Percentiles rank a stretch among this genome's conserved stretches.
Evolutionary conservation across 2,113 vertebrate species (phyloP).

Genomic region (Platysternon megacephalum): DNA sequence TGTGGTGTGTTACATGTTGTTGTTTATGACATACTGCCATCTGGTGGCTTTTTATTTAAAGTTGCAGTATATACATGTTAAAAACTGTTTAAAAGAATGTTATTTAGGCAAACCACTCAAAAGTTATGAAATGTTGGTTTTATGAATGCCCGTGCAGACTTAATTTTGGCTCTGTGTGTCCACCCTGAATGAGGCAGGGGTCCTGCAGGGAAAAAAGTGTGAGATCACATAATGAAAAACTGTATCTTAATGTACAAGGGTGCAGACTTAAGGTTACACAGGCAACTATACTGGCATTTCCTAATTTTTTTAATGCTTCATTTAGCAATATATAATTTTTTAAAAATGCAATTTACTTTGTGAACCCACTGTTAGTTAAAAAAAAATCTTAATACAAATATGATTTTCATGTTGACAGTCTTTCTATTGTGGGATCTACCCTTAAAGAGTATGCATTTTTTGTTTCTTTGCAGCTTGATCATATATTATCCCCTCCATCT

Average conservation of each 20-base stretch:
- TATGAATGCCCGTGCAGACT: neutral
- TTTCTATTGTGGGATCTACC: neutral
- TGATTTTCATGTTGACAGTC: neutral
- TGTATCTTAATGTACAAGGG: neutral
- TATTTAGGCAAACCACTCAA: rapidly evolving
- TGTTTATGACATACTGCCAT: slow-evolving; percentile 52
- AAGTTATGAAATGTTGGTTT: neutral
- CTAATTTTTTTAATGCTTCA: neutral
- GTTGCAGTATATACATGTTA: neutral
- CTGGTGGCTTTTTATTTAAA: slow-evolving; percentile 22
- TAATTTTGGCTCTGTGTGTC: neutral
- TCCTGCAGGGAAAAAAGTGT: neutral
- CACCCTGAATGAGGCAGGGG: neutral
- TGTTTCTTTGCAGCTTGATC: slow-evolving; percentile 86
- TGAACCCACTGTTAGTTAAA: too few species aligned
- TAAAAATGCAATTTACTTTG: neutral
- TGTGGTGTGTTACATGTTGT: neutral
- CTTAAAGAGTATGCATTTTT: neutral
- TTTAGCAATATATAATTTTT: neutral
- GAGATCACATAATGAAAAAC: neutral
- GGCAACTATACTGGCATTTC: neutral
- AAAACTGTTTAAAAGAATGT: neutral
- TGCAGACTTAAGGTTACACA: neutral
- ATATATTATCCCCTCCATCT: slow-evolving; percentile 87
- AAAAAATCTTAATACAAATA: neutral